Conservation (phyloP, 2,888 invertebrate genomes). For the Paralinhomoeus sp. region DNA sequence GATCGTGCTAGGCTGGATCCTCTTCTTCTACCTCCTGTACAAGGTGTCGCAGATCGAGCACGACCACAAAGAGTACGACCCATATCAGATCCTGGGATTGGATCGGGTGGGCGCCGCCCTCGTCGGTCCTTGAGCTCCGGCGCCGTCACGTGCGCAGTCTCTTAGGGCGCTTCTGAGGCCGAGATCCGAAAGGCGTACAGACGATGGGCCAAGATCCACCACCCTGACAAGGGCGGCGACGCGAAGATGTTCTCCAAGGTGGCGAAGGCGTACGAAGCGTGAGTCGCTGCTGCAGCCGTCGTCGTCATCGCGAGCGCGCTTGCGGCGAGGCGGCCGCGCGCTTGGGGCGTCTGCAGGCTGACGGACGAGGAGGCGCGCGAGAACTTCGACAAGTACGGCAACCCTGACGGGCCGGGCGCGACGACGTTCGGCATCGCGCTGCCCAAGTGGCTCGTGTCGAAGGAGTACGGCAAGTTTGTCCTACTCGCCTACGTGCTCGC, state of each 20-base stretch:
- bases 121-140: no score
- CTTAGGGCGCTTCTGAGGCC: constrained; percentile 51
- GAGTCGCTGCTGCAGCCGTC: constrained; percentile 17
- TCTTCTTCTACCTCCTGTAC: constrained; percentile 30
- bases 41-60: constrained; percentile 70
- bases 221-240: constrained; percentile 64
- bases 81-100: constrained; percentile 76
- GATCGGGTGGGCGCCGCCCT: constrained; percentile 54
- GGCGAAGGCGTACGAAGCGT: constrained; percentile 53
- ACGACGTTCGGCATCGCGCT: constrained; percentile 98
- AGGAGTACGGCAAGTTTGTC: constrained; percentile 91
- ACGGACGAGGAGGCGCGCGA: constrained; percentile 88
- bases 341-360: constrained; percentile 28
- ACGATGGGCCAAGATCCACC: constrained; percentile 67
- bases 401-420: constrained; percentile 93
- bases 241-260: constrained; percentile 90
- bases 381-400: constrained; percentile 98
- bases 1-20: constrained; percentile 29
- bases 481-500: constrained; percentile 77
- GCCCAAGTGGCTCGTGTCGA: constrained; percentile 98
- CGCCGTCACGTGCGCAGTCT: no score
- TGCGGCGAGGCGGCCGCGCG: no score
- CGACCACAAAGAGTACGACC: constrained; percentile 96
- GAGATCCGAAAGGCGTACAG: constrained; percentile 89
- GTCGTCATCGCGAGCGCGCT: no score